A percentile compares a stretch with the other conserved stretches of the same genome.
These are phyloP conservation scores for Arizona elegans DNA, from an alignment of 2,113 vertebrate species.

Conservation along the genomic window DNA sequence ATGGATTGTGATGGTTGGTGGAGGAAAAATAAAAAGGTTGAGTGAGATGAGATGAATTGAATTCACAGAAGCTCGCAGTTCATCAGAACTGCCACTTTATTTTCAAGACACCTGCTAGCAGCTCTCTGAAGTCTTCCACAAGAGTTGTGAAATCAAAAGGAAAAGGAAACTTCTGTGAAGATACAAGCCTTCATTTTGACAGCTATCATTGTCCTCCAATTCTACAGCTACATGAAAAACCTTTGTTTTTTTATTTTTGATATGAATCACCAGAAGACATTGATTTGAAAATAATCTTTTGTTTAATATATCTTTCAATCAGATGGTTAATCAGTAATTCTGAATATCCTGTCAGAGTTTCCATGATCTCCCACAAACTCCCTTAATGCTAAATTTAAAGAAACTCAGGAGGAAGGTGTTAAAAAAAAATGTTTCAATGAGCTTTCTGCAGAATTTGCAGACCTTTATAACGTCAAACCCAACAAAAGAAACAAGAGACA, in stretches of 20 bases:
- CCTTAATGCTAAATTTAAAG: constrained; percentile 21
- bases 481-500: constrained; percentile 35
- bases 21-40: not conserved
- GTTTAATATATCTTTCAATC: constrained; percentile 43
- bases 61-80: constrained; percentile 26
- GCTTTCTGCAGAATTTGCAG: constrained; percentile 39
- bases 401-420: not conserved
- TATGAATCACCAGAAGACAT: not conserved
- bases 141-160: constrained; percentile 30
- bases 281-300: constrained; percentile 11
- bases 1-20: not conserved
- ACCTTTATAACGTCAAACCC: constrained; percentile 23
- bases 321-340: constrained; percentile 29
- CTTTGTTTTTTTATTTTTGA: constrained; percentile 22
- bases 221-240: constrained; percentile 38
- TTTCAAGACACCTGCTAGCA: constrained; percentile 1
- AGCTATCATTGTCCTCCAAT: constrained; percentile 28
- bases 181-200: constrained; percentile 37
- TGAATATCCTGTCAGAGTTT: constrained; percentile 41
- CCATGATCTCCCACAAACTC: constrained; percentile 32
- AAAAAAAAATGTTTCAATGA: constrained; percentile 50
- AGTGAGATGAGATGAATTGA: not conserved
- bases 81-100: not conserved
- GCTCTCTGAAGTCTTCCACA: constrained; percentile 25
- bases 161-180: constrained; percentile 16